Conservation (phyloP, 2,113 vertebrate genomes). For the Lagopus leucura region DNA sequence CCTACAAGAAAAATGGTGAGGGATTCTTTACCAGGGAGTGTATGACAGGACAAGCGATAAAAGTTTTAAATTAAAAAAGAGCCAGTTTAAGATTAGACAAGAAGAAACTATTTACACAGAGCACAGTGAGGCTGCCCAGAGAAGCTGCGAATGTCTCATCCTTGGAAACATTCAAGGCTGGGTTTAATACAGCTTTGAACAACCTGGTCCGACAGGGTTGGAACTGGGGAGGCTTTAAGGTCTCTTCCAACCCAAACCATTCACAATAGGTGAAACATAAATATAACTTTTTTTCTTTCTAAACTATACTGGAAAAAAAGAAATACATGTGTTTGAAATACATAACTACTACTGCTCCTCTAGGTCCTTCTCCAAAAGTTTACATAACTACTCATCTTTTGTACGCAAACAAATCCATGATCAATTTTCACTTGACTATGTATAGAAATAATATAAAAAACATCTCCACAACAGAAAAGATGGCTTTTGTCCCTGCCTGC, state of each 20-base stretch:
- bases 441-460: neutral
- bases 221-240: no score
- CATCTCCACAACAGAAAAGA: neutral
- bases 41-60: neutral
- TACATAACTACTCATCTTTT: neutral
- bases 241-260: no score
- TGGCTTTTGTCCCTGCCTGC: neutral
- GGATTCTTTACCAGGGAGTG: neutral
- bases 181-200: no score
- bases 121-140: no score
- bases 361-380: neutral
- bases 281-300: neutral
- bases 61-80: neutral
- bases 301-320: neutral
- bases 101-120: neutral
- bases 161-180: no score
- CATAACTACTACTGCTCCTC: neutral
- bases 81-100: neutral
- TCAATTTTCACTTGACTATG: neutral
- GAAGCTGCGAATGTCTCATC: no score
- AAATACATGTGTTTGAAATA: neutral
- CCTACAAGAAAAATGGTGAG: no score
- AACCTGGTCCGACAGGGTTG: no score
- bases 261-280: neutral
- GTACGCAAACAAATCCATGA: neutral